Evolutionary conservation across 1,140 invertebrate genomes (phyloP).

Genomic region (Zaprionus gabonicus): DNA sequence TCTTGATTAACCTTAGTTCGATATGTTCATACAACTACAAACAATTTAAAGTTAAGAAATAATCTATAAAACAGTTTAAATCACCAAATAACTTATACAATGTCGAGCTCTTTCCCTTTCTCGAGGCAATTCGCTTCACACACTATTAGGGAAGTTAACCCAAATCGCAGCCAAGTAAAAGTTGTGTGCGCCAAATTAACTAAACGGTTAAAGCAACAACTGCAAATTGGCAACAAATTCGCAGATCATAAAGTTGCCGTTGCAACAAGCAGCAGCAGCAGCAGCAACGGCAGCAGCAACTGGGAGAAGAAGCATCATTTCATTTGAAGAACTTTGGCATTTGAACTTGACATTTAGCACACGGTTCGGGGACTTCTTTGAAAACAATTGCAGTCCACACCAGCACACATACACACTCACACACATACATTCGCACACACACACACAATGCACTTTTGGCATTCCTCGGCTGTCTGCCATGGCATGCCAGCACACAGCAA

Average conservation of each 20-base stretch:
- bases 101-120: not conserved
- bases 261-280: conserved; percentile 48
- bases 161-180: conserved; percentile 45
- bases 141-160: not conserved
- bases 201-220: conserved; percentile 78
- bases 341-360: conserved; percentile 83
- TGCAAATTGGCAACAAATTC: conserved; percentile 82
- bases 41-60: not conserved
- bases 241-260: conserved; percentile 75
- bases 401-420: conserved; percentile 15
- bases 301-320: conserved; percentile 67
- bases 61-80: not conserved
- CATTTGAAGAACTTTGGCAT: conserved; percentile 82
- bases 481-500: conserved; percentile 55
- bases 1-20: no score
- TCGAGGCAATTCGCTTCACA: not conserved
- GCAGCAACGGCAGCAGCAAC: conserved; percentile 30
- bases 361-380: conserved; percentile 81
- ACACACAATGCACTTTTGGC: conserved; percentile 67
- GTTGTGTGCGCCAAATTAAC: conserved; percentile 75
- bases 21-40: no score
- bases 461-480: conserved; percentile 71
- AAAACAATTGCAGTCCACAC: conserved; percentile 76
- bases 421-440: conserved; percentile 19
- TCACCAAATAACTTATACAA: not conserved